Base-by-base conservation (phyloP, 2,113 vertebrate species). In the Platysternon megacephalum region DNA sequence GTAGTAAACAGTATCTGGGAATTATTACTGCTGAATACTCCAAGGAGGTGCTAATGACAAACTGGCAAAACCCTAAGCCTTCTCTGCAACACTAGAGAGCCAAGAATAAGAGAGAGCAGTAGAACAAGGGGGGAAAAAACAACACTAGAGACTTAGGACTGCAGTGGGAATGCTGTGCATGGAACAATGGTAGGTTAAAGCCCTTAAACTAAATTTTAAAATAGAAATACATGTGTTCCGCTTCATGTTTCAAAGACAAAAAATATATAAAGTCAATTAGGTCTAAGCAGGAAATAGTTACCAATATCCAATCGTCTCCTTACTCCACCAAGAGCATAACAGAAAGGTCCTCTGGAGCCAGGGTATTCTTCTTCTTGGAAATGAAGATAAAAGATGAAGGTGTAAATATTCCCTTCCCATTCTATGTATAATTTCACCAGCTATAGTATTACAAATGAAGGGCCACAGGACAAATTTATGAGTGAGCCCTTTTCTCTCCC, bases 11-110 rank as follows among this genome's bases (percentile, higher is more conserved):
- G 19, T 65, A 90, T 78, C 89, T 90, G 68, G 94, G 93, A 95
- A 93, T 90, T 85, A 5, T 94, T 96, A 91, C 17, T 74, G 79
- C 76, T 10, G 87, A 96, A 82, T 10, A 3, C 2, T 7, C 84
- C 42, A 56, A 39, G 93, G 80, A 89, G 90, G 91, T 42, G 44
- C 74, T 91, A 72, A 90, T 58, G 91, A 78, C 87, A 87, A 65
- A 82, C 84, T 94, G 95, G 53, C 91, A 72, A 87, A 88, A 68
- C 76, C 90, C 44, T 93, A 84, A 51, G 85, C 94, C 88, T 78
- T 65, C 56, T 90, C n/a, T 95, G 84, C 21, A 11, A 28, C 26
- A 29, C 35, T 56, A 83, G 65, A 46, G 84, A 95, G 86, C 51
- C 86, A 84, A 6, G 26, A 35, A 87, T 72, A 88, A 26, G 19